These are phyloP conservation scores for Metopolophium dirhodum DNA, from an alignment of 1,140 invertebrate species.

Conservation along the genomic window DNA sequence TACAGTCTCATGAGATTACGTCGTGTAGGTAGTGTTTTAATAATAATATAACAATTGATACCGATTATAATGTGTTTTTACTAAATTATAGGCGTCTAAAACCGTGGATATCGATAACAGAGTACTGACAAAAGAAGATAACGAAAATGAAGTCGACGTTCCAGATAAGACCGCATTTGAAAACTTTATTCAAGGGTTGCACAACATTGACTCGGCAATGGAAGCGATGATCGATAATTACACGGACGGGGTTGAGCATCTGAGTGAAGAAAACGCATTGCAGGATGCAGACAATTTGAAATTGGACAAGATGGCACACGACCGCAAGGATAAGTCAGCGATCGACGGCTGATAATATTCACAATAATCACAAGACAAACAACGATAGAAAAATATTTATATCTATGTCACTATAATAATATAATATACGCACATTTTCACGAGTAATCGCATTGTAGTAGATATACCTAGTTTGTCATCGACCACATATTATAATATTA, in stretches of 20 bases:
- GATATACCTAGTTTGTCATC: neutral
- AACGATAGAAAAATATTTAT: neutral
- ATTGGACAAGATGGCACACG: neutral
- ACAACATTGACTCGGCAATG: slow-evolving; percentile 38
- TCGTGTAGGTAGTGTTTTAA: neutral
- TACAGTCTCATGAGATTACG: neutral
- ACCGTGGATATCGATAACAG: neutral
- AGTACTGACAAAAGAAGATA: neutral
- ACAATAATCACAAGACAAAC: neutral
- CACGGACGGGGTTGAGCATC: neutral
- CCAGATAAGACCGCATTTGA: neutral
- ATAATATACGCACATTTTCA: neutral
- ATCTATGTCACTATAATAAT: neutral
- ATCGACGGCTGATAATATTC: neutral
- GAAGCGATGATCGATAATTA: slow-evolving; percentile 50
- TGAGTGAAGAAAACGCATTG: neutral
- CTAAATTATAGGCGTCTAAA: slow-evolving; percentile 30
- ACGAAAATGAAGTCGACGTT: neutral
- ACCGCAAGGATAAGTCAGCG: neutral
- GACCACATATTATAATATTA: neutral
- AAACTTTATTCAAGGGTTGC: slow-evolving; percentile 12
- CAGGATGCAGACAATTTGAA: neutral
- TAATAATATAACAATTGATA: neutral
- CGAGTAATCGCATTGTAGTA: neutral
- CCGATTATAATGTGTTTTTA: neutral